phyloP scores from a whole-genome alignment of 2,113 vertebrate species.

The Pomatorhinus ruficollis region DNA sequence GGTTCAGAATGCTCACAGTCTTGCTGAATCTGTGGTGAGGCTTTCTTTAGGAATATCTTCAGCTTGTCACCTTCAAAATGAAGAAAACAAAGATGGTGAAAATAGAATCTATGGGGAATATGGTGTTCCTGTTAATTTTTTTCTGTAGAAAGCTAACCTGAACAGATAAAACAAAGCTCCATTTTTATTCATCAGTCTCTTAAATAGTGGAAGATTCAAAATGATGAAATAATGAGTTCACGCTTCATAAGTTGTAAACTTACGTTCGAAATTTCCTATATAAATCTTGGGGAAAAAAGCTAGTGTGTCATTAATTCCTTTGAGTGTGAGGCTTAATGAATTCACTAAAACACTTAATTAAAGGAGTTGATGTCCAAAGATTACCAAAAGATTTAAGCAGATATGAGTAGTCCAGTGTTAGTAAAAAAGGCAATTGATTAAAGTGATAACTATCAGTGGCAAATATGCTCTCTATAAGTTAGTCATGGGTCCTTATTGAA shows the following conservation, averaged over 20 bases:
- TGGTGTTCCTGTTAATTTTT: not conserved
- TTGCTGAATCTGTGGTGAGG: not conserved
- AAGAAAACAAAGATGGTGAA: not conserved
- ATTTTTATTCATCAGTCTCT: not conserved
- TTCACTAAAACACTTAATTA: not conserved
- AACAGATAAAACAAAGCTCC: not conserved
- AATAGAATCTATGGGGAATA: not conserved
- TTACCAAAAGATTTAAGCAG: not conserved
- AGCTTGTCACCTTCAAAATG: not conserved
- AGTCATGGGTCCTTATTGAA: not conserved
- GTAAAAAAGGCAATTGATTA: not conserved
- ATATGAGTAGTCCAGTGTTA: not conserved
- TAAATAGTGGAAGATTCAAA: not conserved
- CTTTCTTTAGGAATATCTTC: not conserved
- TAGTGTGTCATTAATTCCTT: not conserved
- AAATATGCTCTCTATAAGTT: not conserved
- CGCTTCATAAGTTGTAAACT: not conserved
- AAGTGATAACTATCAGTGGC: not conserved
- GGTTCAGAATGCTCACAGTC: not conserved
- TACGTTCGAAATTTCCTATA: not conserved
- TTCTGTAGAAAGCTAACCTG: not conserved
- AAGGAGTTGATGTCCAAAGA: not conserved
- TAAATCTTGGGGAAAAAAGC: not conserved
- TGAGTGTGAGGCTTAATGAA: not conserved
- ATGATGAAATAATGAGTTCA: not conserved